Evolutionary conservation across 2,797 vertebrate species (phyloP), one percentile per base, ranked within the genome.

Genomic region (Tenualosa ilisha): DNA sequence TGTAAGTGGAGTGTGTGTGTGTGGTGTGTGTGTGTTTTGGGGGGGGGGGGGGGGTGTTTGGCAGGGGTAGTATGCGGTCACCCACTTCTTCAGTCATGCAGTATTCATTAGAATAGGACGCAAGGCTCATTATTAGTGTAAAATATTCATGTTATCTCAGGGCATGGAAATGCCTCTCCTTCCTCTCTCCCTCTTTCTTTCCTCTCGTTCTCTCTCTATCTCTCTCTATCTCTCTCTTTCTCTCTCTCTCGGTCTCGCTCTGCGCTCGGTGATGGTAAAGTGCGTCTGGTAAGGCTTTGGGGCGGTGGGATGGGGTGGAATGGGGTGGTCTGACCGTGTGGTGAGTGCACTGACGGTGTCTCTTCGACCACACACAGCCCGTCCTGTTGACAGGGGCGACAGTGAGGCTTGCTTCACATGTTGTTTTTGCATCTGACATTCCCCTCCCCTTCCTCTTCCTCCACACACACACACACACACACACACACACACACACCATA

Each of bases 101-200:
- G 90, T 87, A 88, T 91, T 87, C 89, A 40, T 90, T 82, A 88
- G 84, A 82, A 82, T 75, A 89, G 88, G 86, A 89, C 90, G 89
- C 88, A 84, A 81, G 82, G 88, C 89, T 90, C 89, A 91, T 90
- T 88, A 92, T 91, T 90, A 91, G 93, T 88, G 89, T 91, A 90
- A 90, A 91, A 92, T 90, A 92, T 91, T 89, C 85, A 86, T 83
- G 85, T 86, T 87, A 85, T 86, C 91, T 86, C 83, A 91, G 86
- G 87, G 84, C 81, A 7, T 81, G 68, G 3, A 75, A 59, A 53
- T 59, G 61, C 81, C 87, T 90, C 88, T 83, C 50, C 59, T 79
- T 81, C 15, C 75, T 6, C 65, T 15, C 56, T 88, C 87, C 87
- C 84, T 22, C 54, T 56, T 12, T 6, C 59, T 63, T 20, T n/a